Evolutionary conservation across 2,797 vertebrate species (phyloP).

Genomic region (Lagocephalus sceleratus): DNA sequence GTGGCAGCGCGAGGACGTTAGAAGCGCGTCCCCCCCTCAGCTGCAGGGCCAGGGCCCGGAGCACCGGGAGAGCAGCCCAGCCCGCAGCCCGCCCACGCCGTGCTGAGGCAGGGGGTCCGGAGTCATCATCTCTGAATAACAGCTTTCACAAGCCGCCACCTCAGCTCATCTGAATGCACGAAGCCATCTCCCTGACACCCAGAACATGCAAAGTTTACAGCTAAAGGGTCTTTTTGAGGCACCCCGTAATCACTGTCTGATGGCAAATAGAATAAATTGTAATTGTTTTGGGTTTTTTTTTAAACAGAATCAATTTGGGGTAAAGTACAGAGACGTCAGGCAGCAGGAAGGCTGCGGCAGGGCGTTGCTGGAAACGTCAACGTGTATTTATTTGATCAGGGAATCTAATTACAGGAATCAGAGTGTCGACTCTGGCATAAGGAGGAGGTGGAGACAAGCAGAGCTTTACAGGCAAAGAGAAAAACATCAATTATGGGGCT

Average conservation of each 20-base stretch:
- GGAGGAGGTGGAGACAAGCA: slow-evolving; percentile 28
- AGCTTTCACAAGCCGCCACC: slow-evolving; percentile 46
- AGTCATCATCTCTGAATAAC: slow-evolving; percentile 61
- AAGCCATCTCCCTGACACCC: slow-evolving; percentile 30
- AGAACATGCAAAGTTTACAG: slow-evolving; percentile 65
- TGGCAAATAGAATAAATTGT: slow-evolving; percentile 71
- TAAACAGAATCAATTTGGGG: slow-evolving; percentile 74
- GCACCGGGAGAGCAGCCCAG: slow-evolving; percentile 39
- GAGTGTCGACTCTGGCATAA: slow-evolving; percentile 26
- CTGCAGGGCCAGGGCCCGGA: slow-evolving; percentile 37
- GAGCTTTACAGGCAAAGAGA: slow-evolving; percentile 24
- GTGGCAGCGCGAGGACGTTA: slow-evolving; percentile 63
- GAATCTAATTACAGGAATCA: slow-evolving; percentile 65
- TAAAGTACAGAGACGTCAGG: slow-evolving; percentile 71
- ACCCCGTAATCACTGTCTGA: slow-evolving; percentile 72
- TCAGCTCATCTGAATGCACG: slow-evolving; percentile 57
- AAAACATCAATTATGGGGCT: slow-evolving; percentile 49
- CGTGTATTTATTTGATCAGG: slow-evolving; percentile 60
- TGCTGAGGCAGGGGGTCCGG: slow-evolving; percentile 43
- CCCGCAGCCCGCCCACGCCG: slow-evolving; percentile 10
- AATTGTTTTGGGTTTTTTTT: slow-evolving; percentile 69
- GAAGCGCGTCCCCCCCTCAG: slow-evolving; percentile 21
- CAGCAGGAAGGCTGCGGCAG: slow-evolving; percentile 50
- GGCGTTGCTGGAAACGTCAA: slow-evolving; percentile 50
- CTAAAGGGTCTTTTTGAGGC: slow-evolving; percentile 70